Conservation (phyloP, 2,888 invertebrate species). For the Phaedon cochleariae region DNA sequence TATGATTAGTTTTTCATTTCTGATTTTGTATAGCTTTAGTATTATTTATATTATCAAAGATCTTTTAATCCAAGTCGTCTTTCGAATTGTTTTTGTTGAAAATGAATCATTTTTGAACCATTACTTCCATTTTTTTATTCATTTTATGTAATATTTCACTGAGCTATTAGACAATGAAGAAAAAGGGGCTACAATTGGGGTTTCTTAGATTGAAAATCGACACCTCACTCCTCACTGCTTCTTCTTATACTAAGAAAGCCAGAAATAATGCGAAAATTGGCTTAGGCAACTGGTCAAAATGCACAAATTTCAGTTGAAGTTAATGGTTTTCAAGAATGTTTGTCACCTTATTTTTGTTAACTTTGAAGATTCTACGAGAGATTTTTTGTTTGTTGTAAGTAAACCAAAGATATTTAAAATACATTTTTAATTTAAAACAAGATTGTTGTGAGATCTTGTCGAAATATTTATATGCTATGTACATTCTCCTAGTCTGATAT, state of each 20-base stretch:
- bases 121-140: background rate
- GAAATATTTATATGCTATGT: slow-evolving; percentile 41
- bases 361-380: background rate
- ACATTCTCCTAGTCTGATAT: slow-evolving; percentile 53
- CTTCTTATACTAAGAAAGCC: too few species aligned
- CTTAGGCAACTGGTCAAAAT: background rate
- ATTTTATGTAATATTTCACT: too few species aligned
- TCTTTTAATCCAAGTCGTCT: background rate
- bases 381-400: slow-evolving; percentile 35
- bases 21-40: background rate
- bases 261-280: too few species aligned
- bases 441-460: slow-evolving; percentile 43
- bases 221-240: too few species aligned
- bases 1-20: background rate
- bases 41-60: background rate
- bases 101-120: background rate
- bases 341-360: background rate
- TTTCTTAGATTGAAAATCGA: too few species aligned
- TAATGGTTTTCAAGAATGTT: background rate
- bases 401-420: slow-evolving; percentile 49
- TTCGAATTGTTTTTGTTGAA: background rate
- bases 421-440: slow-evolving; percentile 19
- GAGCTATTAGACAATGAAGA: too few species aligned
- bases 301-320: background rate
- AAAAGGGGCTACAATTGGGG: too few species aligned